These are phyloP conservation scores for Acridotheres tristis DNA, from an alignment of 2,797 vertebrate species.

Conservation along the genomic window DNA sequence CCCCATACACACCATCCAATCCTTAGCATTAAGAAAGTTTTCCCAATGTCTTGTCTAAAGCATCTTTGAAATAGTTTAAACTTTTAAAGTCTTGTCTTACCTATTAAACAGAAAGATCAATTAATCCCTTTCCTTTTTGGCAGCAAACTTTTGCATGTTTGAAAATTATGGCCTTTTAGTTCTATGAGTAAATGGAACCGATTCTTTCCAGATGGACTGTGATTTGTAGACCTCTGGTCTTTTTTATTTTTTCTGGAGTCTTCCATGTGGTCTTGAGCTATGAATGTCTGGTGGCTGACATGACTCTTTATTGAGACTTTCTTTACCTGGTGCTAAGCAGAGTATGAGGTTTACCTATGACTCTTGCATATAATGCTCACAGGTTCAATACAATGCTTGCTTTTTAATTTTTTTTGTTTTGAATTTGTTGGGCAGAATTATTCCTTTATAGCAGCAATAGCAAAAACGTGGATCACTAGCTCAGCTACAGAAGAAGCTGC, in stretches of 20 bases:
- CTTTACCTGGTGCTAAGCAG: background rate
- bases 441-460: background rate
- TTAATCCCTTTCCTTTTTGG: background rate
- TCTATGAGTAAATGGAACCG: background rate
- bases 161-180: background rate
- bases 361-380: background rate
- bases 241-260: background rate
- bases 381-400: accelerated
- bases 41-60: background rate
- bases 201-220: background rate
- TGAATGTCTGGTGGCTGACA: background rate
- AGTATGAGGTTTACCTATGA: background rate
- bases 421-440: background rate
- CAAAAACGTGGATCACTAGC: background rate
- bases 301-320: background rate
- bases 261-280: background rate
- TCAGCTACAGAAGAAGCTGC: background rate
- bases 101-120: background rate
- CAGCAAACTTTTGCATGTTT: background rate
- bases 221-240: background rate
- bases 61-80: background rate
- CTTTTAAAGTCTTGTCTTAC: background rate
- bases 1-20: background rate
- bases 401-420: background rate
- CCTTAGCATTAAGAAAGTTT: background rate